A percentile compares a stretch with the other conserved stretches of the same genome.
phyloP scores from a whole-genome alignment of 2,888 invertebrate species.

The Baccha elongata region DNA sequence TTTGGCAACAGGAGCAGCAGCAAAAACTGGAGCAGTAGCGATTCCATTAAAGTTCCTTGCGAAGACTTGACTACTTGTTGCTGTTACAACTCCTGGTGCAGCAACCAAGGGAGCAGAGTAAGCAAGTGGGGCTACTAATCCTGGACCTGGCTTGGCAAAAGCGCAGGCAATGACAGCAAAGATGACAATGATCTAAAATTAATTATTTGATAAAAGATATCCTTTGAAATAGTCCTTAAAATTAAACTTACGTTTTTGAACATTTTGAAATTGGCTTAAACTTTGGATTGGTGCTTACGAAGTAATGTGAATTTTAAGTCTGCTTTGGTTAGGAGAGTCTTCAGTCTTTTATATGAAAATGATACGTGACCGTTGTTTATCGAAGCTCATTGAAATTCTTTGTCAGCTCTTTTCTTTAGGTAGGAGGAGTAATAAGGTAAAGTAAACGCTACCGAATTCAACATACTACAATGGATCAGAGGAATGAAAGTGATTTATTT shows the following conservation, averaged over 20 bases:
- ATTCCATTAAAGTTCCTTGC: constrained; percentile 78
- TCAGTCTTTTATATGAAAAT: constrained; percentile 2
- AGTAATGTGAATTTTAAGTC: background rate
- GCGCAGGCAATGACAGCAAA: constrained; percentile 57
- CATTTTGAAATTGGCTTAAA: background rate
- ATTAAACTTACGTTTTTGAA: background rate
- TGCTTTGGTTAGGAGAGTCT: background rate
- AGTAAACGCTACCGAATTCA: too few species aligned
- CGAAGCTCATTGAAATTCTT: background rate
- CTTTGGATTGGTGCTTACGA: background rate
- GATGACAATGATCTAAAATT: constrained; percentile 36
- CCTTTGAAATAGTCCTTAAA: background rate
- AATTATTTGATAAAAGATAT: background rate
- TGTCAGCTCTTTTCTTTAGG: too few species aligned
- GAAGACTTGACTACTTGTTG: constrained; percentile 79
- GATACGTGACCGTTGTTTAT: background rate
- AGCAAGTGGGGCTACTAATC: constrained; percentile 74
- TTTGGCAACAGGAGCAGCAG: constrained; percentile 83
- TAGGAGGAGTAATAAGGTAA: too few species aligned
- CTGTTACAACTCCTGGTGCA: constrained; percentile 75
- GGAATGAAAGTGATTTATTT: too few species aligned
- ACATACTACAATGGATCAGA: too few species aligned
- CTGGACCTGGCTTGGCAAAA: constrained; percentile 67
- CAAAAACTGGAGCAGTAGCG: constrained; percentile 83
- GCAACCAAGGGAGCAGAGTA: constrained; percentile 57